Evolutionary conservation across 2,113 vertebrate species (phyloP).

Genomic region (Aythya baeri): DNA sequence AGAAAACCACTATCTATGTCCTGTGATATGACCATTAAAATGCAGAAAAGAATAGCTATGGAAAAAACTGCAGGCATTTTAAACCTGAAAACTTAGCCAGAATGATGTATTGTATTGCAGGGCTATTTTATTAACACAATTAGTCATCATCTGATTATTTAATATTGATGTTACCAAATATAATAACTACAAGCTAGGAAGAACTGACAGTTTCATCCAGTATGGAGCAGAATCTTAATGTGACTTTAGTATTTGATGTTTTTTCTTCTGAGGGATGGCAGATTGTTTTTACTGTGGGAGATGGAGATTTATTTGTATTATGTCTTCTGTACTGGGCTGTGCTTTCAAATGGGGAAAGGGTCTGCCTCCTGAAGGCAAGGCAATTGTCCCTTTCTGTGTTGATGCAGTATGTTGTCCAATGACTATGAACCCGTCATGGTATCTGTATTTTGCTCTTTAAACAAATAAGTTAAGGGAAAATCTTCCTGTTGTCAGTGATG

Average conservation of each 20-base stretch:
- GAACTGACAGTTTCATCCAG: not conserved
- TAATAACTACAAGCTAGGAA: not conserved
- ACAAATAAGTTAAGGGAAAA: not conserved
- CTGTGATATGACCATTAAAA: not conserved
- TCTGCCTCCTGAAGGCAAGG: not conserved
- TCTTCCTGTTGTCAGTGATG: not conserved
- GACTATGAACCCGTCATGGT: accelerated
- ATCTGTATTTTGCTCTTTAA: not conserved
- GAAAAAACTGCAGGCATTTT: not conserved
- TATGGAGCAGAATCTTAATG: not conserved
- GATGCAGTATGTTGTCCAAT: accelerated
- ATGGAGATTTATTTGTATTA: not conserved
- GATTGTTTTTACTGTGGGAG: not conserved
- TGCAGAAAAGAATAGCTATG: not conserved
- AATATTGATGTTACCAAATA: not conserved
- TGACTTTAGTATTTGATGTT: not conserved
- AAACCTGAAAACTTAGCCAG: not conserved
- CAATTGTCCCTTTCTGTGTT: not conserved
- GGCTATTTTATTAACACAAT: not conserved
- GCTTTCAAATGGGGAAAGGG: not conserved
- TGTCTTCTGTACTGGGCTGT: not conserved
- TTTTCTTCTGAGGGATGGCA: not conserved
- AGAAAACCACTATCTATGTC: not conserved
- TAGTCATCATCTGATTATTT: not conserved
- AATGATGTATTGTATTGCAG: accelerated